These are phyloP conservation scores for Chunga burmeisteri DNA, from an alignment of 2,113 vertebrate species.

Conservation along the genomic window DNA sequence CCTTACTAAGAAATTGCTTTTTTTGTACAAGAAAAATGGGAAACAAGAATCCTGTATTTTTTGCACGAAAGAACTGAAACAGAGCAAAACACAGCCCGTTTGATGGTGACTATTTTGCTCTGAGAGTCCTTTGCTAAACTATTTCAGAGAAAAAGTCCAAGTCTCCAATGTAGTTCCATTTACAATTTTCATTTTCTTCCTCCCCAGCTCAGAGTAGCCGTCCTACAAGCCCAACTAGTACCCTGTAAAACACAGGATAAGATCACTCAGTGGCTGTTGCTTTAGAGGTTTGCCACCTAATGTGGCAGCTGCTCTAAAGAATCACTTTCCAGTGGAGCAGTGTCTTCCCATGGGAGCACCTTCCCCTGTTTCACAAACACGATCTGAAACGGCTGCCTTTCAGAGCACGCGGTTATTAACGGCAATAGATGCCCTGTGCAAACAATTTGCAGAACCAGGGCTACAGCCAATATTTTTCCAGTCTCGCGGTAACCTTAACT, in stretches of 20 bases:
- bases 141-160: constrained; percentile 1
- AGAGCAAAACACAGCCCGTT: neutral
- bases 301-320: neutral
- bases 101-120: neutral
- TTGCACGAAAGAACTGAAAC: neutral
- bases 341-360: neutral
- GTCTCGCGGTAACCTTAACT: constrained; percentile 39
- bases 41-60: neutral
- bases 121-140: neutral
- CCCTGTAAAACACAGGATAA: neutral
- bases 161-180: neutral
- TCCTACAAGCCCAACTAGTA: neutral
- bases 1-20: neutral
- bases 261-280: neutral
- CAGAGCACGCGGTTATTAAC: neutral
- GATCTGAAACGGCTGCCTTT: fast-evolving
- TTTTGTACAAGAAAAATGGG: neutral
- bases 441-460: constrained; percentile 16
- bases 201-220: neutral
- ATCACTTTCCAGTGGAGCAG: neutral
- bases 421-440: neutral
- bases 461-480: constrained; percentile 39
- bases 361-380: neutral
- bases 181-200: neutral
- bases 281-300: neutral